Evolutionary conservation across 2,888 invertebrate species (phyloP).

Genomic region (Pimpla rufipes): DNA sequence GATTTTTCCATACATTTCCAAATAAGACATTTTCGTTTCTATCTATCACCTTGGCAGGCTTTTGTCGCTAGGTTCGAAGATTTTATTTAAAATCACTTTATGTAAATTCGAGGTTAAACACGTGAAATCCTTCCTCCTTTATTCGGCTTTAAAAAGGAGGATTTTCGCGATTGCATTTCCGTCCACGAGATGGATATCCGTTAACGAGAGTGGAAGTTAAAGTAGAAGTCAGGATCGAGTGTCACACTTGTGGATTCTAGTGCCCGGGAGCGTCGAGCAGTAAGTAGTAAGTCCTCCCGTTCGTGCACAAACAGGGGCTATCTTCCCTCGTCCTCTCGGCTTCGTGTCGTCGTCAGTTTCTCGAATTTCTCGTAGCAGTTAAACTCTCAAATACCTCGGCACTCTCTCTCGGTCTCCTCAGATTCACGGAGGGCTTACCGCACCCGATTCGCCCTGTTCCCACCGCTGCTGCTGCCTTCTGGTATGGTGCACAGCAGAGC

Average conservation of each 20-base stretch:
- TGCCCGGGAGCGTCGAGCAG: not conserved
- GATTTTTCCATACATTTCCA: no score
- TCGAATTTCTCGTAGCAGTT: constrained; percentile 37
- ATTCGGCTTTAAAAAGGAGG: no score
- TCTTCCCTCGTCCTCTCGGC: not conserved
- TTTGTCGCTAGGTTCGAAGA: not conserved
- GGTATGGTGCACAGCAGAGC: constrained; percentile 15
- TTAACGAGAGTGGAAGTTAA: constrained; percentile 4
- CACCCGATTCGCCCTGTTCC: constrained; percentile 37
- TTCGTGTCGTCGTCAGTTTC: constrained; percentile 37
- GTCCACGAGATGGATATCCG: not conserved
- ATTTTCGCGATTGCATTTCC: not conserved
- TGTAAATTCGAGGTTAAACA: not conserved
- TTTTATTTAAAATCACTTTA: not conserved
- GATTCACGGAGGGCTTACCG: constrained; percentile 40
- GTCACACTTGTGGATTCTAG: constrained; percentile 44
- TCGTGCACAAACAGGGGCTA: constrained; percentile 41
- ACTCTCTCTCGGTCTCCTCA: constrained; percentile 10
- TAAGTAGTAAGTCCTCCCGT: constrained; percentile 27
- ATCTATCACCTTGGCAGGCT: no score
- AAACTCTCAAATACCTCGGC: constrained; percentile 28
- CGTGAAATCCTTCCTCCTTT: not conserved
- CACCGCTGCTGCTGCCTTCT: constrained; percentile 7
- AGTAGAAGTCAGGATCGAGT: constrained; percentile 20
- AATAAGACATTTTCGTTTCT: no score